These are phyloP conservation scores for Apodemia hepburni DNA, from an alignment of 2,888 invertebrate species.

Conservation along the genomic window DNA sequence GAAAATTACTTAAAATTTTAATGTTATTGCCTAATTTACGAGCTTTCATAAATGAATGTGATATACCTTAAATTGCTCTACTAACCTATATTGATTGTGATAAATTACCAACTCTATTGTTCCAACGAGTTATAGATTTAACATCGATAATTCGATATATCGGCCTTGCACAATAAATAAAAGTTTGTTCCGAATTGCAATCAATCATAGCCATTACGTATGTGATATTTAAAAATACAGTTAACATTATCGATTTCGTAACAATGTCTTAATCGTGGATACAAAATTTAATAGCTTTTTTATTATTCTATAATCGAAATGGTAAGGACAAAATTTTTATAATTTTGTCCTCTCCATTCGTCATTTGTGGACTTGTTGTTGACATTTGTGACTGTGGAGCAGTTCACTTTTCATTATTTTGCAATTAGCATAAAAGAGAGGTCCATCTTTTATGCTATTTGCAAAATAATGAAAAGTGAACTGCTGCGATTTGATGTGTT, in stretches of 20 bases:
- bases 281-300: not conserved
- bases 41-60: not conserved
- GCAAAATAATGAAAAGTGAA: too few species aligned
- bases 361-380: too few species aligned
- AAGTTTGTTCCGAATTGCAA: constrained; percentile 45
- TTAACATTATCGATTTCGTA: constrained; percentile 2
- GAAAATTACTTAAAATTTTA: too few species aligned
- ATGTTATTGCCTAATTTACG: not conserved
- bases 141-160: constrained; percentile 38
- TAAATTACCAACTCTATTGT: constrained; percentile 45
- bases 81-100: constrained; percentile 51
- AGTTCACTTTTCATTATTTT: too few species aligned
- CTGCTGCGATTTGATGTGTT: too few species aligned
- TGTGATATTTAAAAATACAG: constrained; percentile 17
- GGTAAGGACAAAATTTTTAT: too few species aligned
- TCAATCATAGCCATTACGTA: constrained; percentile 39
- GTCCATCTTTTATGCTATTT: too few species aligned
- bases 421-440: too few species aligned
- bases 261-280: constrained; percentile 2
- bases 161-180: constrained; percentile 30
- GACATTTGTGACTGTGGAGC: too few species aligned
- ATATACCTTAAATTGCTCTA: constrained; percentile 31
- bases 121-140: constrained; percentile 37
- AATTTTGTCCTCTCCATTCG: too few species aligned
- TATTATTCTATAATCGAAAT: too few species aligned